Conservation (phyloP, 2,888 invertebrate species). For the Pocota personata region DNA sequence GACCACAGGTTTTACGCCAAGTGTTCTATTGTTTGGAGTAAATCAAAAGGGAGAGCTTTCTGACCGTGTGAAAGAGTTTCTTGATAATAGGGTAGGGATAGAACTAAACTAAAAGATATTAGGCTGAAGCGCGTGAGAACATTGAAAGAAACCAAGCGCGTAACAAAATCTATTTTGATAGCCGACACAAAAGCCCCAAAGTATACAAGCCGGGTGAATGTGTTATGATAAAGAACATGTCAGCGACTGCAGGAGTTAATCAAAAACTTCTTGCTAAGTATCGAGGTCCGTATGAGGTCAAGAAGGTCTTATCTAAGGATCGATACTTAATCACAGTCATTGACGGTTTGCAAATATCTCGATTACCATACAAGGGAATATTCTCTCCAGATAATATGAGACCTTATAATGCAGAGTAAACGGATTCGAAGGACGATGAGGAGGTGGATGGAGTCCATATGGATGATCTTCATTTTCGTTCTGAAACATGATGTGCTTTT, state of each 20-base stretch:
- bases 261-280: conserved; percentile 67
- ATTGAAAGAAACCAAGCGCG: not conserved
- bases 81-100: conserved; percentile 3
- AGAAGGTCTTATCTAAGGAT: conserved; percentile 73
- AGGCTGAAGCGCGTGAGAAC: not conserved
- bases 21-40: conserved; percentile 76
- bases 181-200: not conserved
- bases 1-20: conserved; percentile 76
- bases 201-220: not conserved
- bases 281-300: conserved; percentile 75
- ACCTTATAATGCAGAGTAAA: not conserved
- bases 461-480: conserved; percentile 23
- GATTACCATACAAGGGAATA: not conserved
- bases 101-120: not conserved
- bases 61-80: conserved; percentile 59
- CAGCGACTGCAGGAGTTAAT: not conserved
- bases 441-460: not conserved
- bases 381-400: conserved; percentile 16
- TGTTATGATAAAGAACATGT: conserved; percentile 9
- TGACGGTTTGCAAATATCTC: conserved; percentile 6
- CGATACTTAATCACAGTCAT: conserved; percentile 71
- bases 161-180: not conserved
- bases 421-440: not conserved
- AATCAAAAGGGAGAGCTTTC: conserved; percentile 73
- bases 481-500: not conserved